Percentiles rank a stretch among this genome's conserved stretches.
Conservation (phyloP, 92 coral and sea anemone genomes). For the Zoanthus solanderi region DNA sequence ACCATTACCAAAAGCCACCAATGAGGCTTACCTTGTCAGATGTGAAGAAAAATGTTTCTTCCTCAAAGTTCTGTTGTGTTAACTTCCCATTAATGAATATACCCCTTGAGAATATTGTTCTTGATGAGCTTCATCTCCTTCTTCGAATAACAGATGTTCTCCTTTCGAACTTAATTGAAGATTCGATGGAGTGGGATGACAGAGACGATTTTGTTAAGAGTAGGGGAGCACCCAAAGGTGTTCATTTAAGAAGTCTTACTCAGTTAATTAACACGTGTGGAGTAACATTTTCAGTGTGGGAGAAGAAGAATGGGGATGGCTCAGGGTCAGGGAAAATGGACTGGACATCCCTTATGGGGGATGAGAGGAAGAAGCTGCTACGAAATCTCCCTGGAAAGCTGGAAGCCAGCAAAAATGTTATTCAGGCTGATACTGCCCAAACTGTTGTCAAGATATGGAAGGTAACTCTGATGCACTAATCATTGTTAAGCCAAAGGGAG, state of each 20-base stretch:
- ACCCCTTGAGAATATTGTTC: conserved; percentile 41
- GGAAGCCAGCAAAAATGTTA: not conserved
- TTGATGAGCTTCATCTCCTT: conserved; percentile 59
- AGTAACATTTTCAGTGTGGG: conserved; percentile 56
- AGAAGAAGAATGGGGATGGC: conserved; percentile 47
- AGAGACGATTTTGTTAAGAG: conserved; percentile 35
- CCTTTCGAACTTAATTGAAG: conserved; percentile 35
- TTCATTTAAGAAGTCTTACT: conserved; percentile 40
- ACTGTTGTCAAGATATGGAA: conserved; percentile 20
- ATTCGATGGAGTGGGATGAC: conserved; percentile 65
- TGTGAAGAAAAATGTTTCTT: not conserved
- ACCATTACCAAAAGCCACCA: conserved; percentile 2
- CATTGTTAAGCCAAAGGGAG: not conserved
- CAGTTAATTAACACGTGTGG: conserved; percentile 54
- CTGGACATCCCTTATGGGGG: conserved; percentile 14
- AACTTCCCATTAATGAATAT: not conserved
- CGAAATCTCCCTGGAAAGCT: conserved; percentile 26
- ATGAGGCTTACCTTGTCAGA: not conserved
- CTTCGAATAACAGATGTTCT: conserved; percentile 35
- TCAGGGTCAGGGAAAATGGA: conserved; percentile 27
- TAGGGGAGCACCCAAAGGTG: conserved; percentile 38
- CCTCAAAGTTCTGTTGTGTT: not conserved
- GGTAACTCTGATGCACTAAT: not conserved
- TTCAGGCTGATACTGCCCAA: conserved; percentile 22
- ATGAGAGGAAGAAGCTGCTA: conserved; percentile 20